These are phyloP conservation scores for Podarcis muralis DNA, from an alignment of 2,113 vertebrate genomes.

Conservation along the genomic window DNA sequence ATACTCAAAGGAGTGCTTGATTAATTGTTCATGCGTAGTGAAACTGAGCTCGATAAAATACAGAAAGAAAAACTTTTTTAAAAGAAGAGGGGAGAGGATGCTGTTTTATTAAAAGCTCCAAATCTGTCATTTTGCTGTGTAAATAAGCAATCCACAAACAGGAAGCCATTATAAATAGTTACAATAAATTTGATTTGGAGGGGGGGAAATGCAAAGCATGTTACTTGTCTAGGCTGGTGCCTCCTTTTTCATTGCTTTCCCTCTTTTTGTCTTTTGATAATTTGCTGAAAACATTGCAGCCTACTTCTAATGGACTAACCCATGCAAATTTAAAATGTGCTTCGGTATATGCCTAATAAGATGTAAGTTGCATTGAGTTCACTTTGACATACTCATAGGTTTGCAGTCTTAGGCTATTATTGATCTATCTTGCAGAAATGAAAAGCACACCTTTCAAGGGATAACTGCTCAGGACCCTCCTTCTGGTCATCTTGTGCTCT, in stretches of 20 bases:
- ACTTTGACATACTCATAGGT: not conserved
- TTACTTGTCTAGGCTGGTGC: not conserved
- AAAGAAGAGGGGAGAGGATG: not conserved
- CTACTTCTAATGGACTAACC: not conserved
- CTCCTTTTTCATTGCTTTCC: not conserved
- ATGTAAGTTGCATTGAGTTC: too few relatives aligned
- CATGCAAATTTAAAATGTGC: not conserved
- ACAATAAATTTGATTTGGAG: not conserved
- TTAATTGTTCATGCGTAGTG: not conserved
- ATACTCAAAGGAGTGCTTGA: conserved; percentile 16
- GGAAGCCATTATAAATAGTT: conserved; percentile 10
- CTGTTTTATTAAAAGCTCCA: conserved; percentile 24
- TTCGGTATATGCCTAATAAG: too few relatives aligned
- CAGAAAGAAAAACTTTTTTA: not conserved
- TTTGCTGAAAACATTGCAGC: not conserved
- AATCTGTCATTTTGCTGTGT: conserved; percentile 19
- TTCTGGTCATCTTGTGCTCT: not conserved
- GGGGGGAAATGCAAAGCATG: not conserved
- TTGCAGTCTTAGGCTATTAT: not conserved
- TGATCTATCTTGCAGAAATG: not conserved
- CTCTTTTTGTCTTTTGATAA: not conserved
- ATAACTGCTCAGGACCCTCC: not conserved
- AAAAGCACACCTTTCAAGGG: not conserved
- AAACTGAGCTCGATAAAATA: conserved; percentile 31
- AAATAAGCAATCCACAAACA: not conserved